Evolutionary conservation across 2,797 vertebrate genomes (phyloP), one percentile per base, ranked within the genome.

Genomic region (Geotrypetes seraphini): DNA sequence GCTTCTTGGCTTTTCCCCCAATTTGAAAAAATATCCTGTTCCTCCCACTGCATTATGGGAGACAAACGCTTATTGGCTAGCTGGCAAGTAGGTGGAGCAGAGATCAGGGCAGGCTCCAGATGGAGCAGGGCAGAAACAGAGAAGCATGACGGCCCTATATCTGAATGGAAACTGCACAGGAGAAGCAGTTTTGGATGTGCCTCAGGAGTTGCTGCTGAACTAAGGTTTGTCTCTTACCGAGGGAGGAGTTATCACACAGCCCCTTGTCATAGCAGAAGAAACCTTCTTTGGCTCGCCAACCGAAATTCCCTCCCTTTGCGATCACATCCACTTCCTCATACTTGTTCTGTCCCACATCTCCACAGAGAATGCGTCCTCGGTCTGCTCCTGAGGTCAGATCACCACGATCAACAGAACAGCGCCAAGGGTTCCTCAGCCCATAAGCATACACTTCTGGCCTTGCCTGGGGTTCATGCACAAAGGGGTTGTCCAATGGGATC

Each of bases 401-500:
- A 2, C 86, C 86, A 0, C 85, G 78, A 69, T 89, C 86, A 19
- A 88, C 61, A 8, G 85, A 87, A 55, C 86, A 88, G 8, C 84
- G 78, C 86, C 86, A 88, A 86, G 87, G 88, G 63, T 88, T 89
- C 25, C 86, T 78, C 31, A 85, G 85, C 1, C 86, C 86, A 8
- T 83, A 88, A 7, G 86, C 86, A 19, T 80, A 89, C 49, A 88
- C 60, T 60, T 89, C 86, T 25, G 85, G 72, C 16, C 39, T 53
- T 5, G 78, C 12, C 4, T 29, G 51, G 5, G 41, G 62, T 22
- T 89, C 81, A 5, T 43, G n/a, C 13, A 84, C 8, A 19, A 89
- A 88, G 1, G 86, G 86, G 45, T 89, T 89, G 55, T 86, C 84
- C 14, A 73, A 57, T 4, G 86, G 86, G 38, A 89, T 72, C 30